phyloP scores from a whole-genome alignment of 1,140 invertebrate genomes.

The Trichonephila inaurata region DNA sequence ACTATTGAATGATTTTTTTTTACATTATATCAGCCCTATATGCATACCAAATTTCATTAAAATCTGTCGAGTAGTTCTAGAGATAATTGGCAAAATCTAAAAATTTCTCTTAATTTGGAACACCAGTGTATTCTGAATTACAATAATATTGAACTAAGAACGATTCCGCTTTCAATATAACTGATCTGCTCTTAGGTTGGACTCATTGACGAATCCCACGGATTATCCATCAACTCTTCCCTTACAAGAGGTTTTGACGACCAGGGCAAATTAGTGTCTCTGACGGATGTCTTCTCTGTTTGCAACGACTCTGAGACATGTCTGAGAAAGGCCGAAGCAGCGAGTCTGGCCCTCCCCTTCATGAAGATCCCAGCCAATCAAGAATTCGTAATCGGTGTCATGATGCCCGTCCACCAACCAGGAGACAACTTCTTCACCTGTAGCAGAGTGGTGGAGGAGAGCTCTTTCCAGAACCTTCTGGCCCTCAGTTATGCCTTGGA shows the following conservation, averaged over 20 bases:
- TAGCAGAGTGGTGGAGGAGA: conserved; percentile 77
- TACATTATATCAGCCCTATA: too few relatives aligned
- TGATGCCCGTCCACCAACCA: conserved; percentile 78
- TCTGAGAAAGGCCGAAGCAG: neutral
- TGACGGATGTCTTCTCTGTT: conserved; percentile 77
- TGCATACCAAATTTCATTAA: too few relatives aligned
- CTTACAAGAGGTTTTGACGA: conserved; percentile 77
- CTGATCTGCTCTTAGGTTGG: conserved; percentile 60
- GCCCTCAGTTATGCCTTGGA: conserved; percentile 79
- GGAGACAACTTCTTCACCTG: conserved; percentile 79
- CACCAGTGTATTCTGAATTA: too few relatives aligned
- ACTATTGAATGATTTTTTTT: too few relatives aligned
- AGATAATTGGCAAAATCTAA: too few relatives aligned
- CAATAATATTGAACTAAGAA: too few relatives aligned
- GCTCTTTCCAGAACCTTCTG: conserved; percentile 78
- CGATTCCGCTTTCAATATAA: too few relatives aligned
- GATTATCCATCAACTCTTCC: conserved; percentile 76
- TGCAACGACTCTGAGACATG: conserved; percentile 74
- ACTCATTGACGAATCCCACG: conserved; percentile 76
- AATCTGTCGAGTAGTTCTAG: too few relatives aligned
- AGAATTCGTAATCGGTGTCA: conserved; percentile 78
- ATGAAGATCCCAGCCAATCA: conserved; percentile 78
- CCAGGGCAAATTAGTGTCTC: conserved; percentile 69
- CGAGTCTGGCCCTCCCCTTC: neutral
- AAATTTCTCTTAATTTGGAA: too few relatives aligned